Base-by-base conservation (phyloP, 1,140 invertebrate species). In the Drosophila arawakana region DNA sequence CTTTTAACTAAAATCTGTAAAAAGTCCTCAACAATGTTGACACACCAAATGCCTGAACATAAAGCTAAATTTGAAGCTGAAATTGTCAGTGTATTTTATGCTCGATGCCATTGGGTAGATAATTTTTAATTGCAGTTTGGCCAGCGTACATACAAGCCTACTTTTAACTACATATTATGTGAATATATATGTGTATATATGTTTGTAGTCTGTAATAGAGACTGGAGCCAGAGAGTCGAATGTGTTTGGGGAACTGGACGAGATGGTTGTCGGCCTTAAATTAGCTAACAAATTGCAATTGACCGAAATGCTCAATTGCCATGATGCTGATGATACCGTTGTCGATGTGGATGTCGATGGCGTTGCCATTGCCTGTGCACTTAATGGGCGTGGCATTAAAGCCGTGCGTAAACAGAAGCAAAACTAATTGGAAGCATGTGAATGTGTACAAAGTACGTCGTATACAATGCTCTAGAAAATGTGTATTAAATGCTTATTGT, bases 401-500 rank as follows among this genome's bases (percentile, higher is more conserved):
- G 83, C 62, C 50, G 68, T 43, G 52, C 49, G 59, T 70, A 79
- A 86, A 82, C 63, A 83, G 35, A 46, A 44, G 47, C 46, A 50
- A 46, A 83, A 84, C 73, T 84, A 86, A 86, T 83, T 89, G 84
- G 66, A 72, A 50, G 39, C 47, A 37, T 55, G 34, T 41, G 54
- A 39, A 44, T 34, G 21, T 67, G 49, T 52, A 30, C 11, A 47
- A 46, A 50, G 18, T 52, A 30, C 60, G 41, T 46, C 58, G 8
- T 63, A 35, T 69, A 35, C 25, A 30, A 30, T 69, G 54, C 65
- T 34, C 6, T 18, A 60, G 67, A 80, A 83, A 89, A 89, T 88
- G 84, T 84, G 80, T 89, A 88, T 89, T 88, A 88, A 88, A 88
- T 88, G 85, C 84, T 88, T 88, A 88, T 89, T 88, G 84, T 84